Evolutionary conservation across 1,140 invertebrate species (phyloP), one percentile per base, ranked within the genome.

Genomic region (Andrena cerasifolii): DNA sequence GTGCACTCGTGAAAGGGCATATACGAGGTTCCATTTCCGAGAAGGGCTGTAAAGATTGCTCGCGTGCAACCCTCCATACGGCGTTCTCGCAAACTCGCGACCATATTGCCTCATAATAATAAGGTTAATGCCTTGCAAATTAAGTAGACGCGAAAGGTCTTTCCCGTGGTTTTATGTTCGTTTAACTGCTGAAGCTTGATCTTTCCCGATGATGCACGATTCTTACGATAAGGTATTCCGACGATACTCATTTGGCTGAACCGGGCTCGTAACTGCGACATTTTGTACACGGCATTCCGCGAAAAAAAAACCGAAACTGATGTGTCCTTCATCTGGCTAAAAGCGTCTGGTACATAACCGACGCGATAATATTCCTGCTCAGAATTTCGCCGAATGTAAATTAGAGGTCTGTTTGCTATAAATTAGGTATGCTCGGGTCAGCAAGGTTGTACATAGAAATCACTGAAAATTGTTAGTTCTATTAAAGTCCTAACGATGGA

Each of bases 71-170:
- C 21, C 33, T 18, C 70, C 21, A 28, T 47, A 61, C 31, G 66
- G 49, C 53, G 51, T 81, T 80, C 75, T 24, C 61, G 80, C 83
- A 67, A 79, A 83, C 66, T 76, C 67, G 73, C 71, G 33, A 65
- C 77, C 58, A 68, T 86, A 80, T 80, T 67, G 82, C 82, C 53
- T 40, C 63, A 75, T 83, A 83, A 84, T 84, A 83, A 84, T 83
- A 84, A 83, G 82, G 81, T 83, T 80, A 83, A 84, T 84, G 66
- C 72, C 62, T 83, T 77, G 78, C 83, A 77, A 84, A 84, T 84
- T 84, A 83, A 84, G 72, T 67, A 79, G 77, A 83, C 49, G 81
- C 71, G 54, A 80, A 83, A 83, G 70, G 53, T 63, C 78, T 83
- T 71, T 79, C 31, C 77, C 77, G 59, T 74, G 76, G 71, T 54